Percentiles rank a stretch among this genome's conserved stretches.
These are phyloP conservation scores for Delia radicum DNA, from an alignment of 1,140 invertebrate species.

Conservation along the genomic window DNA sequence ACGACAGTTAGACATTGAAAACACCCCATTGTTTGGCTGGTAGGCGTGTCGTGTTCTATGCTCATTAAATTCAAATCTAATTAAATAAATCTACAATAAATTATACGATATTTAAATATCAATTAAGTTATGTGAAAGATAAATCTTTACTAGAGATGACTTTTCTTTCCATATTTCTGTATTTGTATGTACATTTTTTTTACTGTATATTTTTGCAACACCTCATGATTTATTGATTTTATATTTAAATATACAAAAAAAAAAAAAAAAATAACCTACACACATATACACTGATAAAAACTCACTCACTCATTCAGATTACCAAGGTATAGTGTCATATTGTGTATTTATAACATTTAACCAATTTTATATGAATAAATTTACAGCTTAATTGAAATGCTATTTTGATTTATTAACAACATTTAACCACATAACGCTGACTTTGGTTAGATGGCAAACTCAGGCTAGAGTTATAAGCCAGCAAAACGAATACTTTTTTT, in stretches of 20 bases:
- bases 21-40: background rate
- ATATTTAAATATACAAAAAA: no score
- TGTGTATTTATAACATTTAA: conserved; percentile 20
- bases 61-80: conserved; percentile 21
- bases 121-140: conserved; percentile 7
- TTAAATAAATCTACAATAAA: conserved; percentile 22
- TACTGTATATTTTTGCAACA: conserved; percentile 7
- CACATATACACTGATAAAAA: background rate
- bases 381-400: conserved; percentile 24
- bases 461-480: background rate
- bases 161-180: background rate
- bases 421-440: background rate
- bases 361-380: conserved; percentile 21
- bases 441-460: background rate
- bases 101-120: conserved; percentile 17
- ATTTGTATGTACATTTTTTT: background rate
- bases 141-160: background rate
- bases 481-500: background rate
- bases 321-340: background rate
- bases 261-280: conserved; percentile 1
- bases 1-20: background rate
- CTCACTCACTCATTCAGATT: background rate
- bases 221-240: conserved; percentile 18
- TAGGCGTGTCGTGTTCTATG: conserved; percentile 13
- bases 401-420: conserved; percentile 17